Evolutionary conservation across 2,113 vertebrate genomes (phyloP).

Genomic region (Macquaria australasica): DNA sequence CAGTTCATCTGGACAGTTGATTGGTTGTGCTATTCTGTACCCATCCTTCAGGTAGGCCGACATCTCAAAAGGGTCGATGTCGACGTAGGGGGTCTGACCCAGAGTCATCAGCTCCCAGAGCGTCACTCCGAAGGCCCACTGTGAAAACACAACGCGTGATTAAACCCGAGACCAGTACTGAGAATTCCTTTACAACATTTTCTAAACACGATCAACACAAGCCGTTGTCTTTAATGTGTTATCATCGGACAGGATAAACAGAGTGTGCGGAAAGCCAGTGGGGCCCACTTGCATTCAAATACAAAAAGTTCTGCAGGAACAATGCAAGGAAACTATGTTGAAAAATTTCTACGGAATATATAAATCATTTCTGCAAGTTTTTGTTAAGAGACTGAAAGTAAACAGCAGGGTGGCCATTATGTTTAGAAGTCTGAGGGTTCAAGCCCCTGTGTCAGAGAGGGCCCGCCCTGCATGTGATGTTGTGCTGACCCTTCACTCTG

Average conservation of each 20-base stretch:
- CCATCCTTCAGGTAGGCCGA: slow-evolving; percentile 98
- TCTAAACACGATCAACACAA: neutral
- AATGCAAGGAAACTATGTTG: slow-evolving; percentile 78
- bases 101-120: slow-evolving; percentile 99
- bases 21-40: slow-evolving; percentile 98
- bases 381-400: slow-evolving; percentile 33
- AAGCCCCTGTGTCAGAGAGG: neutral
- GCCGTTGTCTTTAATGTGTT: neutral
- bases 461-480: neutral
- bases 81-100: slow-evolving; percentile 97
- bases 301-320: slow-evolving; percentile 65
- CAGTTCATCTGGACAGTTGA: slow-evolving; percentile 99
- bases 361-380: slow-evolving; percentile 43
- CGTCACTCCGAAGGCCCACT: slow-evolving; percentile 99
- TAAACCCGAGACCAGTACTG: neutral
- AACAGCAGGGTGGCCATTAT: slow-evolving; percentile 12
- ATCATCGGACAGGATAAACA: slow-evolving; percentile 36
- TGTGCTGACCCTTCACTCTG: neutral
- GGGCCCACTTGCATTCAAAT: slow-evolving; percentile 35
- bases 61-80: slow-evolving; percentile 99
- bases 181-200: neutral
- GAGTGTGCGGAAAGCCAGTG: neutral
- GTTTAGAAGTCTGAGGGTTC: neutral
- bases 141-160: slow-evolving; percentile 43
- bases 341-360: slow-evolving; percentile 40